phyloP scores from a whole-genome alignment of 2,797 vertebrate genomes.

The Poliocrania exsul region DNA sequence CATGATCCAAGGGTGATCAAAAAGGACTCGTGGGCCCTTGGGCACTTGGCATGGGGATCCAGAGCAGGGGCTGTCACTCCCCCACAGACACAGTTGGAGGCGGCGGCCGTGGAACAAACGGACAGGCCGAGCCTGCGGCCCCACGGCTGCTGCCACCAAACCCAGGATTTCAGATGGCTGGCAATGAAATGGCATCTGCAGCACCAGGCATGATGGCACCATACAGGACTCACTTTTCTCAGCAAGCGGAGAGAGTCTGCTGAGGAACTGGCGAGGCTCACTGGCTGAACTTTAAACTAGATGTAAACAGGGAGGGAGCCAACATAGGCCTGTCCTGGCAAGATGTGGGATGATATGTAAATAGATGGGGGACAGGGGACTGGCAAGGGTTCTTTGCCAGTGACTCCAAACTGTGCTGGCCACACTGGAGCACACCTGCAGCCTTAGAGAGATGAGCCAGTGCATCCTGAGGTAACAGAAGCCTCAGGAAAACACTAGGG shows the following conservation, averaged over 20 bases:
- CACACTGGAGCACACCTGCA: background rate
- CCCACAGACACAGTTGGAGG: background rate
- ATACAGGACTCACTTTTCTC: background rate
- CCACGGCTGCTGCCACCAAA: fast-evolving
- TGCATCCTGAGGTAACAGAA: background rate
- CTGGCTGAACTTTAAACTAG: background rate
- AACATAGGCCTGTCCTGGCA: background rate
- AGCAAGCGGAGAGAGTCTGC: fast-evolving
- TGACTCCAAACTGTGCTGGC: background rate
- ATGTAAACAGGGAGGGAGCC: background rate
- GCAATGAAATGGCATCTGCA: background rate
- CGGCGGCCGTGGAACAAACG: background rate
- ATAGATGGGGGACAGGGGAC: no score
- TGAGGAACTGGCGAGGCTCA: background rate
- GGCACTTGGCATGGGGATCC: no score
- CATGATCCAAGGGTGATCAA: fast-evolving
- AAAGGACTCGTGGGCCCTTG: background rate
- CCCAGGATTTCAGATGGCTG: background rate
- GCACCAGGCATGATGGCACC: background rate
- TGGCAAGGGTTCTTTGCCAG: background rate
- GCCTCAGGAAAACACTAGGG: background rate
- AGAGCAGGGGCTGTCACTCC: background rate
- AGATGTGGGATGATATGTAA: background rate
- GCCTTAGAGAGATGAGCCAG: background rate
- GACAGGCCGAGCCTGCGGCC: background rate